Base-by-base conservation (phyloP, 2,888 invertebrate species). In the Stenolophus ochropezus region DNA sequence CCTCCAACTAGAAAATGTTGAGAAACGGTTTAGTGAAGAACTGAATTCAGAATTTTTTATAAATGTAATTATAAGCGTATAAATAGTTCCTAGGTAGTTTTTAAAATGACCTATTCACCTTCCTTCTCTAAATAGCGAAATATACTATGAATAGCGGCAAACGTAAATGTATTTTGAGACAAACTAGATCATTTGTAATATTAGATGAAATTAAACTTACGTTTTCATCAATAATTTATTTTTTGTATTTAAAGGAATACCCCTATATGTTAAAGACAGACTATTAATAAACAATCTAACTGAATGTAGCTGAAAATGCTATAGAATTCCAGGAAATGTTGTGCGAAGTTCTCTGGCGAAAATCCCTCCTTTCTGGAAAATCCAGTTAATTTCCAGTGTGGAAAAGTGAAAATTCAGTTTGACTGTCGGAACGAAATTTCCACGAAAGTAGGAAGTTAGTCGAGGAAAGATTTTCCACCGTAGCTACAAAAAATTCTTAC, bases 331-430 rank as follows among this genome's bases (percentile, higher is more conserved):
- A 42, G 33, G 6, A 42, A 42, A 42, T 42, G 23, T 6, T n/a
- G 8, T 61, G n/a, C 14, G n/a, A 25, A 61, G 23, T 23, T 61
- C 4, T 61, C 25, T n/a, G 14, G 23, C 4, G 61, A 25, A 61
- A 25, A 61, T 23, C 21, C 25, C 3, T 21, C 23, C 25, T 61
- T 61, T 61, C 61, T 11, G 14, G 61, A 61, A 56, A 61, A 61
- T 61, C 25, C 23, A 23, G 25, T 61, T 61, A 61, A 61, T 61
- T 11, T 61, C 23, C 11, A 14, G 25, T 61, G 1, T 23, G 6
- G 25, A 58, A 58, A 58, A 58, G 58, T 23, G 58, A 58, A 58
- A 56, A 61, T 61, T 61, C 21, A 58, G 58, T 58, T 58, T 58
- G 58, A 58, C 58, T 23, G 11, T n/a, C 5, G 23, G 23, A 58